Evolutionary conservation across 2,113 vertebrate genomes (phyloP).

Genomic region (Tragulus kanchil): DNA sequence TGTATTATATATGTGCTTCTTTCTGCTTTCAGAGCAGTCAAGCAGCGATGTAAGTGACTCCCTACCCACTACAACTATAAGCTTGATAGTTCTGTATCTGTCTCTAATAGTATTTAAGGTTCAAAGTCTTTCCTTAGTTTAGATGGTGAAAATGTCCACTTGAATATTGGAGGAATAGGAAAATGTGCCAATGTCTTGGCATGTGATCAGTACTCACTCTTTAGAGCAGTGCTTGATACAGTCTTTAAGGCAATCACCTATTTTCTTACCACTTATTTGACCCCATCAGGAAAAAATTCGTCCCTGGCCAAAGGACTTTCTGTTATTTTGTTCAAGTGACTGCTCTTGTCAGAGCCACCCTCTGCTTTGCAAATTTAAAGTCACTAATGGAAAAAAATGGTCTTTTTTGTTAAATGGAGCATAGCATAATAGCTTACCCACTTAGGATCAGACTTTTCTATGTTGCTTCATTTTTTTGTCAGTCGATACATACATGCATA

Average conservation of each 20-base stretch:
- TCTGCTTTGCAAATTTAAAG: background rate
- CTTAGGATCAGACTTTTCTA: background rate
- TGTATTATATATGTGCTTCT: conserved; percentile 60
- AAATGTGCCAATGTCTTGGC: background rate
- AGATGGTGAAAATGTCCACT: background rate
- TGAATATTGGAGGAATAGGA: background rate
- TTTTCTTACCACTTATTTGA: background rate
- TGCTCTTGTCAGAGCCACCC: background rate
- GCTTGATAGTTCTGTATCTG: conserved; percentile 47
- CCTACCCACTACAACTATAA: background rate
- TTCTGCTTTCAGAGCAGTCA: conserved; percentile 79
- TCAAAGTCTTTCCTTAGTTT: conserved; percentile 33
- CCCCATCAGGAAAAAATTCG: background rate
- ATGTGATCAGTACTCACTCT: background rate
- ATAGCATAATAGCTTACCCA: background rate
- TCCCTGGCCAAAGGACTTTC: background rate
- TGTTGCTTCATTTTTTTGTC: background rate
- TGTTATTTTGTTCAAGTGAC: conserved; percentile 14
- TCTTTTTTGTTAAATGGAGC: background rate
- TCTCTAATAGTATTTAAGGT: background rate
- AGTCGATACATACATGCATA: background rate
- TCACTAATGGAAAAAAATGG: background rate
- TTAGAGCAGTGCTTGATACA: background rate
- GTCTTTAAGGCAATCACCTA: background rate
- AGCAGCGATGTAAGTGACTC: background rate